Base-by-base conservation (phyloP, 2,113 vertebrate species). In the Syngnathoides biaculeatus region DNA sequence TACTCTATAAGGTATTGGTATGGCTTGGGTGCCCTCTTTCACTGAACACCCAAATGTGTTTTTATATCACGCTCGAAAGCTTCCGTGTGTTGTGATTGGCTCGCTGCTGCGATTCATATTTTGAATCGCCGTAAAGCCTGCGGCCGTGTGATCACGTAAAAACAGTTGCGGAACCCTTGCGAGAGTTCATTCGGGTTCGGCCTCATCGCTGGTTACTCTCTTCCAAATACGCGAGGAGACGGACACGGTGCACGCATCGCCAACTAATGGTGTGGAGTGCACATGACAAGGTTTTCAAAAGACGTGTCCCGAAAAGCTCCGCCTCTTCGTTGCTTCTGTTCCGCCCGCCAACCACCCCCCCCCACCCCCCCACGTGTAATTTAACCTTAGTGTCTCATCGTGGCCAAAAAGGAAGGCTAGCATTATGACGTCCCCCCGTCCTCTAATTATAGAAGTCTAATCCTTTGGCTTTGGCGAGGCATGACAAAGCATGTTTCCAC, bases 401-500 rank as follows among this genome's bases (percentile, higher is more conserved):
- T 8, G 70, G 26, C 70, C 84, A 5, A 78, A 86, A 85, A 87
- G 74, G 71, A 80, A 80, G 80, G 80, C 84, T 86, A 84, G 82
- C 48, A 86, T 88, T 88, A 82, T 79, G 72, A 68, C 78, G 81
- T n/a, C n/a, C 82, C 84, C 55, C 81, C 71, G 19, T 87, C 84
- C 86, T 90, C 87, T 88, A 87, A 90, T 90, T 86, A 89, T 88
- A 87, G 86, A 86, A 86, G 86, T 85, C 79, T 87, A 89, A 88
- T 88, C 88, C 88, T 86, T 86, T 88, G 81, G 85, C 79, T 87
- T 69, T 84, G 82, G 72, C 77, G 70, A 89, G 85, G 81, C 86
- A 89, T 88, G 87, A 87, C 87, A 89, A 90, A 88, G 85, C 89
- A 87, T 89, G 89, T 88, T 88, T 85, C 84, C 82, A 88, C 85